phyloP scores from a whole-genome alignment of 2,888 invertebrate genomes.

The Myopa testacea region DNA sequence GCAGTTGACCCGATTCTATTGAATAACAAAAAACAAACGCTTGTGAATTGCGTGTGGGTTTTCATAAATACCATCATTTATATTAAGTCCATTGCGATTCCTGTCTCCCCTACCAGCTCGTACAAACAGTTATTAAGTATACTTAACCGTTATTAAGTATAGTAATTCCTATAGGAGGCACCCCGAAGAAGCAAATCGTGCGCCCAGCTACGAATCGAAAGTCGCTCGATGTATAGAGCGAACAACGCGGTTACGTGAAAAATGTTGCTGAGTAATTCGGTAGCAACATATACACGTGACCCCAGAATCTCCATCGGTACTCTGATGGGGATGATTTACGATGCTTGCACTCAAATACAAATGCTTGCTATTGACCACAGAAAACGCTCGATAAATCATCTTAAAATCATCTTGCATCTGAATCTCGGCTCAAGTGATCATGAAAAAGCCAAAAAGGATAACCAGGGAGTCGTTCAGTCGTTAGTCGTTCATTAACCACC shows the following conservation, averaged over 20 bases:
- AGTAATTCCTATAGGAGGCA: too few relatives aligned
- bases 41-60: not conserved
- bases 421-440: too few relatives aligned
- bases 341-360: not conserved
- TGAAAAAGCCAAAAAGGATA: too few relatives aligned
- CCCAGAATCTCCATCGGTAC: not conserved
- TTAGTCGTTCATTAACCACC: too few relatives aligned
- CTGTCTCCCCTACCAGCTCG: not conserved
- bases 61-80: constrained; percentile 5
- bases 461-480: too few relatives aligned
- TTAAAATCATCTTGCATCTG: too few relatives aligned
- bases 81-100: constrained; percentile 12
- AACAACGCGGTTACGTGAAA: not conserved
- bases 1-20: too few relatives aligned
- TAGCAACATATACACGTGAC: not conserved
- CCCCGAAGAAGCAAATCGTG: not conserved
- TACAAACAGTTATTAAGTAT: too few relatives aligned
- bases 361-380: too few relatives aligned
- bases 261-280: not conserved
- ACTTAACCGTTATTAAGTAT: too few relatives aligned
- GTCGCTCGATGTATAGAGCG: not conserved
- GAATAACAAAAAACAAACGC: too few relatives aligned
- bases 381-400: too few relatives aligned
- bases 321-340: not conserved
- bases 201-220: not conserved